phyloP scores from a whole-genome alignment of 2,797 vertebrate species.

The Neopelma chrysocephalum region DNA sequence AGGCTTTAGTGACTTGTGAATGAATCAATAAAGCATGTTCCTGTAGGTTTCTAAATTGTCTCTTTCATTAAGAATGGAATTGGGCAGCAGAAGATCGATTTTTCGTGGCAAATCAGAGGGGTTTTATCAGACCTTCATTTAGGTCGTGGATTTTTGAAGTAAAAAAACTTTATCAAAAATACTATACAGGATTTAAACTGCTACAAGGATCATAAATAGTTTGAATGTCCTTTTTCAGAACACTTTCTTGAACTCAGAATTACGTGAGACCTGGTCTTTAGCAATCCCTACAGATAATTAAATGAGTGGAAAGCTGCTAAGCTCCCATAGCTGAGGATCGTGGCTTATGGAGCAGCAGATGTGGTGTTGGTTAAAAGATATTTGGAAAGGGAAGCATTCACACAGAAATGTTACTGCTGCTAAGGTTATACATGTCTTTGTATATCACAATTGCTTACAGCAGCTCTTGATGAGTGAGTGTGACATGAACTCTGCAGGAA shows the following conservation, averaged over 20 bases:
- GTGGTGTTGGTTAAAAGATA: neutral
- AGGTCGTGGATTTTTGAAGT: neutral
- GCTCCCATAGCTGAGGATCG: neutral
- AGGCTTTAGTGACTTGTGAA: slow-evolving; percentile 24
- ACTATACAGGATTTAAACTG: neutral
- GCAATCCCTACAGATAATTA: neutral
- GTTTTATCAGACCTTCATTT: neutral
- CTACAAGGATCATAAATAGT: neutral
- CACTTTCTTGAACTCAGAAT: neutral
- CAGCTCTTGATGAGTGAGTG: neutral
- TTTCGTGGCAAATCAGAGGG: neutral
- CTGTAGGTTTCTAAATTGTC: slow-evolving; percentile 35
- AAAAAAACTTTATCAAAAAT: neutral
- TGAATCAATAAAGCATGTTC: slow-evolving; percentile 61
- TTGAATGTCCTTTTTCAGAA: neutral
- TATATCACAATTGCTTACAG: neutral
- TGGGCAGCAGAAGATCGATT: slow-evolving; percentile 27
- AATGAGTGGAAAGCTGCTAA: neutral
- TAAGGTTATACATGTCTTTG: neutral
- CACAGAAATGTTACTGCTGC: neutral
- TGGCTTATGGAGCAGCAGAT: neutral
- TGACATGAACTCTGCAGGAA: neutral
- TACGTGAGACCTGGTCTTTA: neutral
- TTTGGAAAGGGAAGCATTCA: neutral
- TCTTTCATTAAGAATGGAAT: slow-evolving; percentile 43